phyloP scores from a whole-genome alignment of 2,797 vertebrate genomes.

The Margarornis squamiger region DNA sequence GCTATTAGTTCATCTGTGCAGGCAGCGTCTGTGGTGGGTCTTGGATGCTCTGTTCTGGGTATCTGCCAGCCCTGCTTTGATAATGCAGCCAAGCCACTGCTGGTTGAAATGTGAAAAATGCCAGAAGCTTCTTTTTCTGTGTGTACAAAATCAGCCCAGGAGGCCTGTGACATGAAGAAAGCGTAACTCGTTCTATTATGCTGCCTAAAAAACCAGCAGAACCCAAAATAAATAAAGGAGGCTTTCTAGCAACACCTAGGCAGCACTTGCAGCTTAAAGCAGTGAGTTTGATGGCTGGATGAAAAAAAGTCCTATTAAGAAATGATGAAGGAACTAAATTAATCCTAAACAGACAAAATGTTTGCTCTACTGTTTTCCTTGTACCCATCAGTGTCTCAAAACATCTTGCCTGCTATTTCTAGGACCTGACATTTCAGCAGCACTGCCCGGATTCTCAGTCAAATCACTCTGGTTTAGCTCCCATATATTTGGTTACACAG shows the following conservation, averaged over 20 bases:
- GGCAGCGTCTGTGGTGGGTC: slow-evolving; percentile 78
- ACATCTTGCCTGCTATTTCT: rapidly evolving
- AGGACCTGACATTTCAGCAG: background rate
- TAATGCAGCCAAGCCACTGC: slow-evolving; percentile 77
- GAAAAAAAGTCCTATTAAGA: background rate
- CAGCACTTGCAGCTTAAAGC: background rate
- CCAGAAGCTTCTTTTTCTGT: slow-evolving; percentile 67
- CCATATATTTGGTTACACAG: background rate
- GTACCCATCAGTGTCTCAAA: background rate
- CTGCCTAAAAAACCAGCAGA: slow-evolving; percentile 28
- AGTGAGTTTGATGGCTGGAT: background rate
- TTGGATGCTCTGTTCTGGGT: slow-evolving; percentile 58
- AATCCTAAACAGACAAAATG: background rate
- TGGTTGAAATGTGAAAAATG: slow-evolving; percentile 74
- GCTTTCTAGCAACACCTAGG: background rate
- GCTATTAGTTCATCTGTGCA: slow-evolving; percentile 72
- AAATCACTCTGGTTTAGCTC: background rate
- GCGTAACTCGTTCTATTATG: background rate
- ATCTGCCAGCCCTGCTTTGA: slow-evolving; percentile 75
- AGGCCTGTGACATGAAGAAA: slow-evolving; percentile 53
- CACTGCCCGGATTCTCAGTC: background rate
- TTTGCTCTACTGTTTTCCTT: background rate
- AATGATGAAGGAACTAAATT: background rate
- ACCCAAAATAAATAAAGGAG: slow-evolving; percentile 12
- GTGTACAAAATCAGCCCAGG: slow-evolving; percentile 61